Evolutionary conservation across 2,797 vertebrate species (phyloP).

Genomic region (Aeoliscus strigatus): DNA sequence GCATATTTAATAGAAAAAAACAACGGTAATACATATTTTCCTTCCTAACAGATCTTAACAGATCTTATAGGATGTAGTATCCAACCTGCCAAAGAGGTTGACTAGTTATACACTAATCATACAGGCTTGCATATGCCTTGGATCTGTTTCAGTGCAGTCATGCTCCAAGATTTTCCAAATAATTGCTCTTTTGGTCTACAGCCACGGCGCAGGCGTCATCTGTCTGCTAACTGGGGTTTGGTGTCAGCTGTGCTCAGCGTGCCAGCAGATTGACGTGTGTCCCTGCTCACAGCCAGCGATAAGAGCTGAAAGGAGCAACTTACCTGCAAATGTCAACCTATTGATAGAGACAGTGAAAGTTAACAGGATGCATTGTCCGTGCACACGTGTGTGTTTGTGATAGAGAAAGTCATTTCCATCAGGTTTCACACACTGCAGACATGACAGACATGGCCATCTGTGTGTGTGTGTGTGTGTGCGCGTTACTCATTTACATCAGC

Average conservation of each 20-base stretch:
- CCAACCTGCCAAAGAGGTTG: neutral
- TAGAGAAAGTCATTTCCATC: too few species aligned
- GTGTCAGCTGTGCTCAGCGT: constrained; percentile 8
- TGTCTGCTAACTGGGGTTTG: neutral
- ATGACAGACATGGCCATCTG: too few species aligned
- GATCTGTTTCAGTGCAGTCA: neutral
- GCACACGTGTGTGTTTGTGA: constrained; percentile 2
- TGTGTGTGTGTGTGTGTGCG: too few species aligned
- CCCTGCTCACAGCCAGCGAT: constrained; percentile 21
- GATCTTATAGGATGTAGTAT: too few species aligned
- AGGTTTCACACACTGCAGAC: too few species aligned
- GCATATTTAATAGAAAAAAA: too few species aligned
- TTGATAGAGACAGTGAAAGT: constrained; percentile 40
- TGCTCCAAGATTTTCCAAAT: constrained; percentile 4
- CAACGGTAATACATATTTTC: too few species aligned
- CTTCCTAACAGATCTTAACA: too few species aligned
- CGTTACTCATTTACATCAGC: too few species aligned
- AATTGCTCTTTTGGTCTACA: constrained; percentile 1
- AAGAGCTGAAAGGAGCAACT: constrained; percentile 34
- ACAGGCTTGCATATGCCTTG: neutral
- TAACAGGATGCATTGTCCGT: constrained; percentile 24
- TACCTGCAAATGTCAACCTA: constrained; percentile 50
- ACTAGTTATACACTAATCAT: constrained; percentile 8
- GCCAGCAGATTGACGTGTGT: constrained; percentile 35
- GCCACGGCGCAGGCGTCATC: neutral